phyloP scores from a whole-genome alignment of 2,797 vertebrate species.

The Phylloscopus collybita region DNA sequence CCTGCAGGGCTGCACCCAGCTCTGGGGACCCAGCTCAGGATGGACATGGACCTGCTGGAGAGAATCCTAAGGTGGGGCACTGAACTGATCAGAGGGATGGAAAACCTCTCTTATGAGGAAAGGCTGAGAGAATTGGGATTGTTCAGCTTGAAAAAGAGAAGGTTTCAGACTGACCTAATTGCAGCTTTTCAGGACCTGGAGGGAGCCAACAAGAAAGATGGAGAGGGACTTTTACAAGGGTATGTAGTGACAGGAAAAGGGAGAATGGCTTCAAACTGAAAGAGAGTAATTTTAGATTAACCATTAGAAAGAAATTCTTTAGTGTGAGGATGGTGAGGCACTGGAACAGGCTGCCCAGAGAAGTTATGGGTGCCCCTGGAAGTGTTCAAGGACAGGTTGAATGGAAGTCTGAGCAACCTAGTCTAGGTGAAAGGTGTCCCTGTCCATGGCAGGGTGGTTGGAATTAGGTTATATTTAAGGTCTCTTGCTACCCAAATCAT shows the following conservation, averaged over 20 bases:
- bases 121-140: background rate
- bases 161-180: background rate
- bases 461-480: background rate
- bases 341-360: background rate
- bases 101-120: background rate
- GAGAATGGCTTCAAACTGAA: background rate
- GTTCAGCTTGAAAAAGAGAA: background rate
- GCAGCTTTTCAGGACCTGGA: background rate
- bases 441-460: background rate
- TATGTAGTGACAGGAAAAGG: background rate
- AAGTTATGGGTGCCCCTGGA: background rate
- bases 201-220: background rate
- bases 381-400: background rate
- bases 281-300: background rate
- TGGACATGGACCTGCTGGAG: accelerated
- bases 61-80: background rate
- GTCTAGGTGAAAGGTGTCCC: background rate
- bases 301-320: background rate
- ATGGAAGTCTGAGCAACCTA: background rate
- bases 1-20: background rate
- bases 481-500: background rate
- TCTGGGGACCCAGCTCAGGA: background rate
- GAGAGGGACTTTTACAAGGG: background rate
- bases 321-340: background rate
- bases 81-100: background rate